These are phyloP conservation scores for Pteronotus mesoamericanus DNA, from an alignment of 2,797 vertebrate species.

Conservation along the genomic window DNA sequence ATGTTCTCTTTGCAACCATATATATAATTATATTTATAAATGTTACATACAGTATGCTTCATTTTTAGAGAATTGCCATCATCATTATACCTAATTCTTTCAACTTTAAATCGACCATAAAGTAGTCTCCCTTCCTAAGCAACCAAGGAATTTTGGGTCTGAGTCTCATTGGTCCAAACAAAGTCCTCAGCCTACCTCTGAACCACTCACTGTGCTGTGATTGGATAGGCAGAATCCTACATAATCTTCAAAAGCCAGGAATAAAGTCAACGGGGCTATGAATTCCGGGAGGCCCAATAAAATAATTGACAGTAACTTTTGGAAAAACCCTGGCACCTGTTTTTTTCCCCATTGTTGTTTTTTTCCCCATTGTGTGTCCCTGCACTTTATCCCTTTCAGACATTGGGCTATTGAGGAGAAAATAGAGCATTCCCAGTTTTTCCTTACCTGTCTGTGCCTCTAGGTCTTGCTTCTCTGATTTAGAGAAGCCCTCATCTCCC, in stretches of 20 bases:
- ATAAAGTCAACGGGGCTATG: background rate
- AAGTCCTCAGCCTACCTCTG: background rate
- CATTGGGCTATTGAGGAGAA: background rate
- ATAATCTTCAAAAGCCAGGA: background rate
- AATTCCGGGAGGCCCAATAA: background rate
- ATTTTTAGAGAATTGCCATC: background rate
- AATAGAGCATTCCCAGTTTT: background rate
- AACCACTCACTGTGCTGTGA: background rate
- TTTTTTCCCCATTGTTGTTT: background rate
- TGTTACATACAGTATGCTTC: background rate
- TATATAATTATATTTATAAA: background rate
- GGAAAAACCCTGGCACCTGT: background rate
- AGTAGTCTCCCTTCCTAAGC: background rate
- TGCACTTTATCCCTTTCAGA: background rate
- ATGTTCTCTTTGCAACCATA: background rate
- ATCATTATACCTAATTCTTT: background rate
- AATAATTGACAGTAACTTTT: background rate
- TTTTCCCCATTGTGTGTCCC: background rate
- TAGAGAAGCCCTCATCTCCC: background rate
- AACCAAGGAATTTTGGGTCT: background rate
- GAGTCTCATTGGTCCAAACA: background rate
- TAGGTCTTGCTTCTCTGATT: background rate
- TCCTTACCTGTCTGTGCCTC: background rate
- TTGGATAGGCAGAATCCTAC: background rate
- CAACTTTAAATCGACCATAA: background rate